A percentile compares a stretch with the other conserved stretches of the same genome.
Conservation (phyloP, 2,888 invertebrate species). For the Eupithecia tripunctaria region DNA sequence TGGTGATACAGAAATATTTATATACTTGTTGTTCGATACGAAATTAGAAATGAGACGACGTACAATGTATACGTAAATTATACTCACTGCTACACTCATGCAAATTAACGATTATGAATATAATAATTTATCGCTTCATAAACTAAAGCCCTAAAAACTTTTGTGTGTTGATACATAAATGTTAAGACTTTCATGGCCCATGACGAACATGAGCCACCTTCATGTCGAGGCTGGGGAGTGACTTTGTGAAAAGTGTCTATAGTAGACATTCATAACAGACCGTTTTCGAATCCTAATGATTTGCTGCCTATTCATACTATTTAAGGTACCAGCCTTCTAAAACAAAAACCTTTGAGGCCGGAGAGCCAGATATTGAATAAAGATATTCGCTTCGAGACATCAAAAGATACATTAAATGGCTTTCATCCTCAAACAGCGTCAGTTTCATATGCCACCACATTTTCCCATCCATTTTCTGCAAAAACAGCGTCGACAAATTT, state of each 20-base stretch:
- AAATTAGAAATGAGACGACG: not conserved
- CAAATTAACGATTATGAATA: too few relatives aligned
- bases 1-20: not conserved
- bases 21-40: not conserved
- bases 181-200: too few relatives aligned
- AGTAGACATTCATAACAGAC: not conserved
- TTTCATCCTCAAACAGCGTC: not conserved
- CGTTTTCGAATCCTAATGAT: not conserved
- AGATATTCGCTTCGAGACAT: not conserved
- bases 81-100: too few relatives aligned
- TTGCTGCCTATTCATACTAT: not conserved
- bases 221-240: too few relatives aligned
- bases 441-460: slow-evolving; percentile 13
- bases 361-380: not conserved
- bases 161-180: too few relatives aligned
- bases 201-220: too few relatives aligned
- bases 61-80: too few relatives aligned
- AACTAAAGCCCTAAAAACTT: too few relatives aligned
- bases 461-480: slow-evolving; percentile 30
- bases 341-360: slow-evolving; percentile 5
- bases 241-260: not conserved
- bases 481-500: slow-evolving; percentile 28
- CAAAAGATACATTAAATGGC: slow-evolving; percentile 3
- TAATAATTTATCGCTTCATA: too few relatives aligned
- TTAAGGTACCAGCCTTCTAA: not conserved